These are phyloP conservation scores for Clarias batrachus DNA, from an alignment of 2,113 vertebrate genomes.

Conservation along the genomic window DNA sequence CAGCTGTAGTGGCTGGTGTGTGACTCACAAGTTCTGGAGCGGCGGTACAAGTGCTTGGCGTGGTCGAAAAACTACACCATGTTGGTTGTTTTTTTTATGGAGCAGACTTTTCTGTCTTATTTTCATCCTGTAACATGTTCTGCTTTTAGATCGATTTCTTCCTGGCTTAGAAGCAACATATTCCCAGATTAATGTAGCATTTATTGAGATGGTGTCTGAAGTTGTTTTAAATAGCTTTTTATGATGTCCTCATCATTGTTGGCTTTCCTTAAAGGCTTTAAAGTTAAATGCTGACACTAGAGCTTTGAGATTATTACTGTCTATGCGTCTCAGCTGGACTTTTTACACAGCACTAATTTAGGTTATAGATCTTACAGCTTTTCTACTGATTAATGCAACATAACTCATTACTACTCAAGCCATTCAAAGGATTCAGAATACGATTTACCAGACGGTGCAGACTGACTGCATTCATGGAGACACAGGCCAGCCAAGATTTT, in stretches of 20 bases:
- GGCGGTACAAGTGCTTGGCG: neutral
- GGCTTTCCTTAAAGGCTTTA: neutral
- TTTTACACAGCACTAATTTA: neutral
- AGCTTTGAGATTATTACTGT: neutral
- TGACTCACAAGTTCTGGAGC: neutral
- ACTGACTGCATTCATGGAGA: neutral
- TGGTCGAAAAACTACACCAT: neutral
- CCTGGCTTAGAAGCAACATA: neutral
- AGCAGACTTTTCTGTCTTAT: neutral
- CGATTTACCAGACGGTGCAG: neutral
- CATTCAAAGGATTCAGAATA: neutral
- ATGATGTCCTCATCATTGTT: neutral
- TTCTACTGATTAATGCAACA: neutral
- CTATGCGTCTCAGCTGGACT: conserved; percentile 3
- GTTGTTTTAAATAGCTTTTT: neutral
- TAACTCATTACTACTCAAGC: neutral
- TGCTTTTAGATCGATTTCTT: neutral
- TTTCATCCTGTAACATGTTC: neutral
- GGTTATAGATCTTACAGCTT: neutral
- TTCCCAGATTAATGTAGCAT: neutral
- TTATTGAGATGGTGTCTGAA: neutral
- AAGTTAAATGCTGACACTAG: conserved; percentile 4
- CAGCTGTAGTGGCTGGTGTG: neutral
- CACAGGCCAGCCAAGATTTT: neutral
- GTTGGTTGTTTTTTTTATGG: neutral